These are phyloP conservation scores for Piaya cayana DNA, from an alignment of 2,113 vertebrate genomes.

Conservation along the genomic window DNA sequence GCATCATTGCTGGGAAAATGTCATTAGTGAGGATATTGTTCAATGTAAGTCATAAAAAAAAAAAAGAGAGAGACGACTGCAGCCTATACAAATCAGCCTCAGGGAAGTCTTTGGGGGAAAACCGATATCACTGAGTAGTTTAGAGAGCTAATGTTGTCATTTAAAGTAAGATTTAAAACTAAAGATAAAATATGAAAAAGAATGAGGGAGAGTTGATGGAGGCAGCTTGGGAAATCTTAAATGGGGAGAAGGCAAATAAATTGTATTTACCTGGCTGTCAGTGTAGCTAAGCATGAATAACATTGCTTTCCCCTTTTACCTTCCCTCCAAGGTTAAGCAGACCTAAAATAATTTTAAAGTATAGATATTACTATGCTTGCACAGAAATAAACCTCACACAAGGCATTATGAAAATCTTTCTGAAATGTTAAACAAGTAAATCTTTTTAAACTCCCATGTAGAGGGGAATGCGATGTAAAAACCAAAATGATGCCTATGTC, in stretches of 20 bases:
- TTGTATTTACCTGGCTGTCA: not conserved
- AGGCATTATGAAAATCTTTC: not conserved
- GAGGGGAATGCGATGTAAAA: not conserved
- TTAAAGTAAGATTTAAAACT: slow-evolving; percentile 21
- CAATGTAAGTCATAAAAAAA: not conserved
- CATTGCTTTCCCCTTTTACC: not conserved
- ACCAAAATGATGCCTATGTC: not conserved
- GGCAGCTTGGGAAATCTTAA: slow-evolving; percentile 7
- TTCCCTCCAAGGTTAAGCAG: not conserved
- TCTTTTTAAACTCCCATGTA: not conserved
- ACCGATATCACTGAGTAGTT: slow-evolving; percentile 39
- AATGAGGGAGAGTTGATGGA: not conserved
- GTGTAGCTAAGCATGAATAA: not conserved
- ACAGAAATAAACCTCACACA: not conserved
- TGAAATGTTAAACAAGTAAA: not conserved
- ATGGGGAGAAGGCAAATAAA: not conserved
- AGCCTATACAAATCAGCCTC: slow-evolving; percentile 35
- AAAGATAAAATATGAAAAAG: not conserved
- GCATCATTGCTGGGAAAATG: slow-evolving; percentile 43
- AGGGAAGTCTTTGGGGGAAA: slow-evolving; percentile 26
- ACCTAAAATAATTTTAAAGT: not conserved
- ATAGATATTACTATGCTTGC: not conserved
- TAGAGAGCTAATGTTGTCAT: slow-evolving; percentile 43
- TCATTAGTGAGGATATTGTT: slow-evolving; percentile 40
- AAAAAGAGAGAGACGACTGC: not conserved